Base-by-base conservation (phyloP, 2,888 invertebrate species). In the Campoletis raptor region DNA sequence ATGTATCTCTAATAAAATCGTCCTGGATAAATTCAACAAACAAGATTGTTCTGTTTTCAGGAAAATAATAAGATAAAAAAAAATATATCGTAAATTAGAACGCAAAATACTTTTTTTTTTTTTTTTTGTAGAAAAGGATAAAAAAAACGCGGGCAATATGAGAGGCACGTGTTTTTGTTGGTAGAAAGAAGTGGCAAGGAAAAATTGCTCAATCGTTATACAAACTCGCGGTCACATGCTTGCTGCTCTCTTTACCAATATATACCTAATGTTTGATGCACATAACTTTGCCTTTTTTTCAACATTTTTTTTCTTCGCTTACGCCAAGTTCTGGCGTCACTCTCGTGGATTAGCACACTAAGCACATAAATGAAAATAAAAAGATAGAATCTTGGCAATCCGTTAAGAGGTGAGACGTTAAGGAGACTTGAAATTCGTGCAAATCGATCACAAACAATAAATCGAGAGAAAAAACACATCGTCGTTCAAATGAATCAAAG, bases 171-270 rank as follows among this genome's bases (percentile, higher is more conserved):
- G 82, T 73, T 37, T 40, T 64, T 21, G 36, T 69, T 64, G 64
- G 48, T 40, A 30, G 57, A 57, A 54, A 54, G 45, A 57, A 83
- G 74, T 37, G 40, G 52, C n/a, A 54, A 74, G 69, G 42, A 12
- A 54, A 67, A 24, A 84, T 88, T 85, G 83, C 86, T 87, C 86
- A 86, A 83, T 72, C 83, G 72, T 69, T 86, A 52, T 80, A 69
- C 76, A 80, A 57, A 83, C 83, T 45, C 79, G 77, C 18, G 73
- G 87, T 89, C 88, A 88, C 88, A 88, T 87, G 88, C 86, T 85
- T 64, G 78, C 73, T 81, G 81, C 73, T 83, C 85, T 77, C 81
- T 48, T 81, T 81, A 81, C 67, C 40, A 67, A 37, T 40, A 66
- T 24, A 57, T 40, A 52, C 42, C 42, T 64, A 80, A 48, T 87